Base-by-base conservation (phyloP, 2,113 vertebrate species). In the Aramus guarauna region DNA sequence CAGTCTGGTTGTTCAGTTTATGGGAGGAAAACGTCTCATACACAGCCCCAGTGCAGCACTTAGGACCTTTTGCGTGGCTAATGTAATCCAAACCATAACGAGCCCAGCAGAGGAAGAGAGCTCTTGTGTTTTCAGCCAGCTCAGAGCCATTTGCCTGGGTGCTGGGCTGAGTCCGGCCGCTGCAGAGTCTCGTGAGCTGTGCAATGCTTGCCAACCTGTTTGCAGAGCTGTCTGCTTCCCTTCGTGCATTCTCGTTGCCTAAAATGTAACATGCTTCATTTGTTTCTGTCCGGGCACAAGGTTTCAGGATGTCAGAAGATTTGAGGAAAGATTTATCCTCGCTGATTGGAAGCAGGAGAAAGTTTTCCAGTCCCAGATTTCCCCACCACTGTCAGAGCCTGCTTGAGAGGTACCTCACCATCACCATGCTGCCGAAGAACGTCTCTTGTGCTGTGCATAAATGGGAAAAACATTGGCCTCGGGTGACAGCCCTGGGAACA, bases 201-300 rank as follows among this genome's bases (percentile, higher is more conserved):
- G 53, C 8, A 6, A 1, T 8, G 13, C 68, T 37, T 12, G 24
- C 52, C 75, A 85, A 1, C 32, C 78, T 71, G 13, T 66, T 32
- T 32, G 37, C 83, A 63, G 59, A 60, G 11, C 85, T 16, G 11
- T 29, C 60, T 26, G n/a, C 48, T 82, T 74, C 64, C 50, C 64
- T 23, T 34, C 0, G 0, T 22, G 17, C 3, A 0, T 27, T 63
- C 56, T 24, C 1, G 0, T 32, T 52, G 18, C 59, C 55, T n/a
- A 17, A 27, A 72, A 67, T 1, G 0, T 9, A 41, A n/a, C 30
- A 1, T 1, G 2, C 24, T 56, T 77, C 80, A 15, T 50, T 27
- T 58, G 3, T 27, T 67, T 41, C 64, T 8, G 27, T 26, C 50
- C 83, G 76, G 91, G n/a, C 56, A 36, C 3, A 1, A 71, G 23